phyloP scores from a whole-genome alignment of 2,113 vertebrate species.

The Myotis yumanensis region DNA sequence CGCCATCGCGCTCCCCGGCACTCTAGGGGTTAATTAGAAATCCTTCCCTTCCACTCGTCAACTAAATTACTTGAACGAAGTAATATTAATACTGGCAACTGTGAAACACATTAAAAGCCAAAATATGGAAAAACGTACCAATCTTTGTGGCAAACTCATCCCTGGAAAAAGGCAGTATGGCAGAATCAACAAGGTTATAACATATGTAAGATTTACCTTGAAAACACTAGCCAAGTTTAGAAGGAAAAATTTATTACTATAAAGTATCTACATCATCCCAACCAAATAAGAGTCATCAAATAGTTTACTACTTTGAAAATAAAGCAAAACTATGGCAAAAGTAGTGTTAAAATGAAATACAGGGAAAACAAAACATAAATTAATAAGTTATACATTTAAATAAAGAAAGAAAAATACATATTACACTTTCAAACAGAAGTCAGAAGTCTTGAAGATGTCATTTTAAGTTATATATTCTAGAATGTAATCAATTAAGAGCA shows the following conservation, averaged over 20 bases:
- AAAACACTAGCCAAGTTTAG: not conserved
- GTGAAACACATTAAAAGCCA: slow-evolving; percentile 51
- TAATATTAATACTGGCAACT: slow-evolving; percentile 55
- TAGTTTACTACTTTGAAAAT: not conserved
- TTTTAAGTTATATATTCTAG: slow-evolving; percentile 36
- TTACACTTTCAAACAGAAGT: slow-evolving; percentile 14
- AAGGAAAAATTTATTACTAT: slow-evolving; percentile 1
- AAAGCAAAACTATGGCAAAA: slow-evolving; percentile 37
- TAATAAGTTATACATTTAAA: slow-evolving; percentile 10
- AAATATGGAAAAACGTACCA: slow-evolving; percentile 30
- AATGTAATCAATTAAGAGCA: slow-evolving; percentile 21
- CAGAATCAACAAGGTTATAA: slow-evolving; percentile 47
- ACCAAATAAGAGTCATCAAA: not conserved
- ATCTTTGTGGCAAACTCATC: slow-evolving; percentile 46
- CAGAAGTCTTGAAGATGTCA: slow-evolving; percentile 17
- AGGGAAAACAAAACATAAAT: slow-evolving; percentile 30
- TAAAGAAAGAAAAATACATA: not conserved
- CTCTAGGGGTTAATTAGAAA: slow-evolving; percentile 42
- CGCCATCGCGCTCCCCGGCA: too few relatives aligned
- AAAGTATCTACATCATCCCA: not conserved
- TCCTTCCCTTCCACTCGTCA: slow-evolving; percentile 21
- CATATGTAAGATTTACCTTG: not conserved
- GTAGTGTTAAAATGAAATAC: slow-evolving; percentile 30
- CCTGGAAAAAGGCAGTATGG: not conserved
- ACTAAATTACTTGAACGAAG: slow-evolving; percentile 56